A percentile compares a stretch with the other conserved stretches of the same genome.
Conservation (phyloP, 2,113 vertebrate genomes). For the Gopherus evgoodei region DNA sequence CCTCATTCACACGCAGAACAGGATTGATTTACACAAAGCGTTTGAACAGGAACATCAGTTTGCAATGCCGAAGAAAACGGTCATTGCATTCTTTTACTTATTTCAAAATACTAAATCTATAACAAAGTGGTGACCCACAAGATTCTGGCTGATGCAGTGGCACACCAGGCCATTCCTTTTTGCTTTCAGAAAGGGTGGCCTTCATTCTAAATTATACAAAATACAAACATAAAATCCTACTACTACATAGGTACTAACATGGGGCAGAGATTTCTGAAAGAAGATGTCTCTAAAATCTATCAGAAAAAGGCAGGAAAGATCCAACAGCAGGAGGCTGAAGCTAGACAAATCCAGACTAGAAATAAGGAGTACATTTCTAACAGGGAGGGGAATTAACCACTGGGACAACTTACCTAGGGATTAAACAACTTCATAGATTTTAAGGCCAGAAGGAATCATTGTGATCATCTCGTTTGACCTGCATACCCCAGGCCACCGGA, state of each 20-base stretch:
- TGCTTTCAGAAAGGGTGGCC: no score
- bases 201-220: no score
- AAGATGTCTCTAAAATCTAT: neutral
- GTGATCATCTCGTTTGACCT: neutral
- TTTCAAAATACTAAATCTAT: no score
- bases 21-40: no score
- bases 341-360: slow-evolving; percentile 5
- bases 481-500: neutral
- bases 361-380: slow-evolving; percentile 42
- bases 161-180: no score
- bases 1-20: no score
- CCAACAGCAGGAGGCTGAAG: slow-evolving; percentile 25
- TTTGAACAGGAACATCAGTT: no score
- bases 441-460: neutral
- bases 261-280: neutral
- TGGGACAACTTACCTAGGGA: neutral
- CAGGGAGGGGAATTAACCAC: neutral
- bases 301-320: neutral
- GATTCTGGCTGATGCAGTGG: no score
- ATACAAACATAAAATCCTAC: no score
- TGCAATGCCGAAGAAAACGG: no score
- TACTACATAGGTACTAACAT: neutral
- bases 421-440: neutral
- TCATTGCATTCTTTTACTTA: no score
- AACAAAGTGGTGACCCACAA: no score